phyloP scores from a whole-genome alignment of 30 jellyfish, hydroid and myxozoan genomes.

The Hydractinia echinata region DNA sequence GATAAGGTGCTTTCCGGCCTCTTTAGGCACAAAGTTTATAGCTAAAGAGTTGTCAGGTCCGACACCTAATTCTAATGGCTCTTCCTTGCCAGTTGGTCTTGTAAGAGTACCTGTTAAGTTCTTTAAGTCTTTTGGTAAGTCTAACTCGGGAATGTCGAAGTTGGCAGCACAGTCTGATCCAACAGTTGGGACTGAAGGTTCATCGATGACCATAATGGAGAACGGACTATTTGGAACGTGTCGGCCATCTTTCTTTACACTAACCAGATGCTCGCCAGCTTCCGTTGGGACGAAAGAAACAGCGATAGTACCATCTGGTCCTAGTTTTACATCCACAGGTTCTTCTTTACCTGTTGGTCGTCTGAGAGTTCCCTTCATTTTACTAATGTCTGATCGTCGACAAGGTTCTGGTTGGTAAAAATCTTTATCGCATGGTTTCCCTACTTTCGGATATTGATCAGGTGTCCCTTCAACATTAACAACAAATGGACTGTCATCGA shows the following conservation, averaged over 20 bases:
- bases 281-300: constrained; percentile 90
- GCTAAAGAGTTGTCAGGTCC: constrained; percentile 39
- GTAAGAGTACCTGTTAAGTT: constrained; percentile 25
- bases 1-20: constrained; percentile 67
- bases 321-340: constrained; percentile 68
- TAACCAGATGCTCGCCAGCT: constrained; percentile 88
- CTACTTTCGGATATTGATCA: constrained; percentile 22
- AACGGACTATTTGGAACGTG: constrained; percentile 78
- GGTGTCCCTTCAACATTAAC: constrained; percentile 24
- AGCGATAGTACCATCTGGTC: constrained; percentile 78
- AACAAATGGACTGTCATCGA: constrained; percentile 35
- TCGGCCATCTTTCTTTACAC: constrained; percentile 78
- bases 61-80: constrained; percentile 28
- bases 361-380: constrained; percentile 10
- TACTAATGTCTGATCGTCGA: not conserved
- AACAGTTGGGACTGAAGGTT: constrained; percentile 78
- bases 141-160: constrained; percentile 64
- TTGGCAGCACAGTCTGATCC: constrained; percentile 87
- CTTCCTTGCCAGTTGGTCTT: constrained; percentile 40
- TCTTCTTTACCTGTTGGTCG: constrained; percentile 81
- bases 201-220: constrained; percentile 61
- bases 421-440: constrained; percentile 27
- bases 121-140: constrained; percentile 36
- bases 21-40: constrained; percentile 33
- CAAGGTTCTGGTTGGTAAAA: constrained; percentile 29